Percentiles rank a stretch among this genome's conserved stretches.
These are phyloP conservation scores for Chascanopsetta lugubris DNA, from an alignment of 2,113 vertebrate genomes.

Conservation along the genomic window DNA sequence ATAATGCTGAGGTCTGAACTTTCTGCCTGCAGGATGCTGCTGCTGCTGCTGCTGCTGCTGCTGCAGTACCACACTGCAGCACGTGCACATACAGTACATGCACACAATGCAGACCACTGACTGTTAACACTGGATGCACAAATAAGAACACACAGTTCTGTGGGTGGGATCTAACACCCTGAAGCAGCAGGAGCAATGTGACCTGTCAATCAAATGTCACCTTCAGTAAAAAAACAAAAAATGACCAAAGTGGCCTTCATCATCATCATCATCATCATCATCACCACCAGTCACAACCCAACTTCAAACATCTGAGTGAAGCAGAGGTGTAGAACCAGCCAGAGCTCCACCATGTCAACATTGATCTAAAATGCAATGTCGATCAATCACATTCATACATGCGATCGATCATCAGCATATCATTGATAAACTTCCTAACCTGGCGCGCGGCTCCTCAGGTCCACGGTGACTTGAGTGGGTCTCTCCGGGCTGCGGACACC, in stretches of 20 bases:
- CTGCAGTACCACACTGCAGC: too few species aligned
- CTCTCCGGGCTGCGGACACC: background rate
- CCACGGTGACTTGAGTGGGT: conserved; percentile 17
- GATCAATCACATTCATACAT: background rate
- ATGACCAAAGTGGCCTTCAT: conserved; percentile 11
- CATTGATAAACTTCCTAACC: background rate
- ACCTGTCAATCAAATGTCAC: background rate
- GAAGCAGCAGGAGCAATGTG: background rate
- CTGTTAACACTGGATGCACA: too few species aligned
- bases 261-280: background rate
- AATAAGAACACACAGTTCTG: too few species aligned
- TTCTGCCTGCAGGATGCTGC: too few species aligned
- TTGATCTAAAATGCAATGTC: background rate
- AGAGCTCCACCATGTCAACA: background rate
- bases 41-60: too few species aligned
- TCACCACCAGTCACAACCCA: background rate
- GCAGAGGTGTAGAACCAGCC: background rate
- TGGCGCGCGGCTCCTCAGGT: background rate
- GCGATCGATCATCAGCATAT: background rate
- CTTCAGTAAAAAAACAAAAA: too few species aligned
- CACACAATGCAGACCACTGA: background rate
- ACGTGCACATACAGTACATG: too few species aligned
- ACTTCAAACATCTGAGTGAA: background rate
- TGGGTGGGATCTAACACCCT: too few species aligned
- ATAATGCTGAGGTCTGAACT: too few species aligned